Conservation (phyloP, 2,888 invertebrate species). For the Phrixothrix hirtus region DNA sequence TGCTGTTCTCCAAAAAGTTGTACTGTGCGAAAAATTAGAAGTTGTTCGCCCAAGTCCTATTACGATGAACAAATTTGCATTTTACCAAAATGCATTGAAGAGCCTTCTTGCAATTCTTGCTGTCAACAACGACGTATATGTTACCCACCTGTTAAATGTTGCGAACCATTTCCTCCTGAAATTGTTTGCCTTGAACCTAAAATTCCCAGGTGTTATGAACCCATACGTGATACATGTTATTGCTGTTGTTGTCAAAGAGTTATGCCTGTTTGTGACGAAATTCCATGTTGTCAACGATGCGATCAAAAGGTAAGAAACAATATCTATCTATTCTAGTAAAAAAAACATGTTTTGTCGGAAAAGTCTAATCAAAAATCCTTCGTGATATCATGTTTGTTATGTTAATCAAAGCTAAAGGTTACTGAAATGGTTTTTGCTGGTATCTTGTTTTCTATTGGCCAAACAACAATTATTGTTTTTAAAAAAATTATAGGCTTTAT, state of each 20-base stretch:
- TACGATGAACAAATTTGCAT: background rate
- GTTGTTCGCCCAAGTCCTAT: background rate
- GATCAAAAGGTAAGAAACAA: slow-evolving; percentile 51
- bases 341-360: too few relatives aligned
- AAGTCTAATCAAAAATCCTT: too few relatives aligned
- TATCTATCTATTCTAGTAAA: too few relatives aligned
- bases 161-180: slow-evolving; percentile 42
- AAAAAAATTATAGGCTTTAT: too few relatives aligned
- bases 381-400: too few relatives aligned
- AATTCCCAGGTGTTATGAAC: slow-evolving; percentile 28
- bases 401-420: too few relatives aligned
- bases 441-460: too few relatives aligned
- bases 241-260: slow-evolving; percentile 37
- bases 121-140: slow-evolving; percentile 31
- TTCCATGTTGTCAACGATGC: slow-evolving; percentile 51
- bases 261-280: slow-evolving; percentile 20
- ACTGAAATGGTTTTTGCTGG: too few relatives aligned
- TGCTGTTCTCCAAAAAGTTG: slow-evolving; percentile 1
- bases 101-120: slow-evolving; percentile 15
- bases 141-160: slow-evolving; percentile 14
- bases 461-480: too few relatives aligned
- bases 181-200: slow-evolving; percentile 33
- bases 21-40: background rate
- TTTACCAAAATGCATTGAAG: slow-evolving; percentile 27
- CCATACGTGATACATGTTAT: slow-evolving; percentile 28